These are phyloP conservation scores for Cheilinus undulatus DNA, from an alignment of 2,113 vertebrate species.

Conservation along the genomic window DNA sequence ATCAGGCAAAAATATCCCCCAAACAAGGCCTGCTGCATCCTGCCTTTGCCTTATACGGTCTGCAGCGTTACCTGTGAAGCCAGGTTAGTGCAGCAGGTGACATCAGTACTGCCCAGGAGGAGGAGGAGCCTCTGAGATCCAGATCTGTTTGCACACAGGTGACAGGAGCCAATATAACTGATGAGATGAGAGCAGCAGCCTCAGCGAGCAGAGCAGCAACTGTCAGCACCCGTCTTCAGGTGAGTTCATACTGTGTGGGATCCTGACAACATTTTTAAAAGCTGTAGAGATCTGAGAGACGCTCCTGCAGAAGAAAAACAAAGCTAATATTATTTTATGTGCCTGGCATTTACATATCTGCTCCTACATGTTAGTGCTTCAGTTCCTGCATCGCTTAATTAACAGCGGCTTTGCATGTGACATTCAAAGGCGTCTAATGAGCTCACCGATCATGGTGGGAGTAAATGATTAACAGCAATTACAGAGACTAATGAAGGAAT, in stretches of 20 bases:
- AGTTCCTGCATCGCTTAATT: conserved; percentile 15
- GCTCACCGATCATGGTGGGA: background rate
- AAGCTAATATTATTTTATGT: too few species aligned
- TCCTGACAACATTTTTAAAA: background rate
- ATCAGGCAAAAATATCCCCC: too few species aligned
- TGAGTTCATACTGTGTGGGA: conserved; percentile 37
- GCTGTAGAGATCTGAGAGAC: too few species aligned
- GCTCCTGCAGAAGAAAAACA: too few species aligned
- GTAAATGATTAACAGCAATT: conserved; percentile 26
- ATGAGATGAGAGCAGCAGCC: conserved; percentile 20
- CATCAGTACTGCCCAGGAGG: background rate
- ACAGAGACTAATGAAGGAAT: conserved; percentile 13
- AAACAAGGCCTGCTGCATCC: background rate
- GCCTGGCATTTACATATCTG: background rate
- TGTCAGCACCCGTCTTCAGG: conserved; percentile 32
- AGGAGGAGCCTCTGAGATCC: conserved; percentile 55
- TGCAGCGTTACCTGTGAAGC: background rate
- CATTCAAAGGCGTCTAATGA: conserved; percentile 34
- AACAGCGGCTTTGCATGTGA: conserved; percentile 10
- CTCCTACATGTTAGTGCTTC: background rate
- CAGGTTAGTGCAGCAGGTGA: background rate
- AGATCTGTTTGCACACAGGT: conserved; percentile 40
- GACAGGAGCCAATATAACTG: conserved; percentile 51
- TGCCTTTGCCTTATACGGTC: conserved; percentile 34
- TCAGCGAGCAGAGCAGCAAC: conserved; percentile 13